phyloP scores from a whole-genome alignment of 2,888 invertebrate genomes.

The Gandaritis pyraliata region DNA sequence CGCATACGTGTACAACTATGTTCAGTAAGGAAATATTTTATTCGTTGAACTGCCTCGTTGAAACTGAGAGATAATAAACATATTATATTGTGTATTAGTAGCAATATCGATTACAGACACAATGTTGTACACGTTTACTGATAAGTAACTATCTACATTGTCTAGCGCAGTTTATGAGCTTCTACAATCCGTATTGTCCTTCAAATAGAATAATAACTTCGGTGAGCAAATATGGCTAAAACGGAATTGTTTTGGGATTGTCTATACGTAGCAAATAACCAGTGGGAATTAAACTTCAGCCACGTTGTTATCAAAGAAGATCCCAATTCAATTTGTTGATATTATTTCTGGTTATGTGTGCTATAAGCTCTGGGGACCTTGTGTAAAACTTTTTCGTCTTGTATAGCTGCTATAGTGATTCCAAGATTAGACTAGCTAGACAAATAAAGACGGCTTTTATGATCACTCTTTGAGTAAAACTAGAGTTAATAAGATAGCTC shows the following conservation, averaged over 20 bases:
- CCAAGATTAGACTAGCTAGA: background rate
- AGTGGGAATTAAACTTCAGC: background rate
- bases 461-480: too few relatives aligned
- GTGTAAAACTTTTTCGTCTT: background rate
- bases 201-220: slow-evolving; percentile 12
- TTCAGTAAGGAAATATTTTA: slow-evolving; percentile 14
- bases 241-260: slow-evolving; percentile 11
- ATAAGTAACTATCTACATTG: slow-evolving; percentile 49
- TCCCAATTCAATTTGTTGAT: slow-evolving; percentile 14
- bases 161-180: slow-evolving; percentile 44
- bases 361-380: slow-evolving; percentile 4
- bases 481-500: too few relatives aligned
- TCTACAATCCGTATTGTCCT: slow-evolving; percentile 29
- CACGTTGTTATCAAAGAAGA: slow-evolving; percentile 1
- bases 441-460: too few relatives aligned
- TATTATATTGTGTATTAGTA: slow-evolving; percentile 47
- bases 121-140: slow-evolving; percentile 63
- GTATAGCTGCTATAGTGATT: background rate
- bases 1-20: slow-evolving; percentile 12
- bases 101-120: slow-evolving; percentile 58
- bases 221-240: slow-evolving; percentile 18
- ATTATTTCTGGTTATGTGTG: slow-evolving; percentile 13
- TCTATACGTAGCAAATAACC: slow-evolving; percentile 9
- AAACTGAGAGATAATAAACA: slow-evolving; percentile 39
- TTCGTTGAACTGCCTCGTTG: slow-evolving; percentile 35